phyloP scores from a whole-genome alignment of 2,113 vertebrate species.

The Neopipo cinnamomea region DNA sequence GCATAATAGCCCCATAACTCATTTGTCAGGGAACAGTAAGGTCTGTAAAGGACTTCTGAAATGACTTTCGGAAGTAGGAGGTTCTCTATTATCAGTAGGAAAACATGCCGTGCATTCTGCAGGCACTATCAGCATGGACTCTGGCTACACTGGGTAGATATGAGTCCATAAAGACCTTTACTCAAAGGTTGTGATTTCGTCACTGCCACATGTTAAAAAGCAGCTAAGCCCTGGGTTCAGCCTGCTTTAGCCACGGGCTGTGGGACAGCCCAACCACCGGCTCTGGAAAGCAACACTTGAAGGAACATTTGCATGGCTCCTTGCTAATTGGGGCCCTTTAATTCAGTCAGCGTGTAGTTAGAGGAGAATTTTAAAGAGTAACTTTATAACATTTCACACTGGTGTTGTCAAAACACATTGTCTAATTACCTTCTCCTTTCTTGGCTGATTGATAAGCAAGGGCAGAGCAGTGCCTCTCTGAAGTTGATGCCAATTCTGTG shows the following conservation, averaged over 20 bases:
- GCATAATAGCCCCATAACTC: neutral
- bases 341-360: neutral
- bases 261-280: neutral
- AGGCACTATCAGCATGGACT: neutral
- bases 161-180: neutral
- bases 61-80: conserved; percentile 24
- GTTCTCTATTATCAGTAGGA: neutral
- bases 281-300: neutral
- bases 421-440: conserved; percentile 63
- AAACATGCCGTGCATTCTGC: conserved; percentile 22
- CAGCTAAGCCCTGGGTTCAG: neutral
- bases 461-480: conserved; percentile 56
- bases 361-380: conserved; percentile 43
- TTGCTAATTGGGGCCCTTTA: conserved; percentile 33
- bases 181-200: neutral
- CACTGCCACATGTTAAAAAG: neutral
- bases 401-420: conserved; percentile 62
- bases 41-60: neutral
- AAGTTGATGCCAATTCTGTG: conserved; percentile 32
- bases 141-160: neutral
- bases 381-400: conserved; percentile 40
- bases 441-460: conserved; percentile 59
- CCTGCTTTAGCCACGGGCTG: neutral
- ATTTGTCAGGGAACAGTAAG: neutral
- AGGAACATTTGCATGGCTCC: conserved; percentile 20